These are phyloP conservation scores for Melopsittacus undulatus DNA, from an alignment of 2,797 vertebrate species.

Conservation along the genomic window DNA sequence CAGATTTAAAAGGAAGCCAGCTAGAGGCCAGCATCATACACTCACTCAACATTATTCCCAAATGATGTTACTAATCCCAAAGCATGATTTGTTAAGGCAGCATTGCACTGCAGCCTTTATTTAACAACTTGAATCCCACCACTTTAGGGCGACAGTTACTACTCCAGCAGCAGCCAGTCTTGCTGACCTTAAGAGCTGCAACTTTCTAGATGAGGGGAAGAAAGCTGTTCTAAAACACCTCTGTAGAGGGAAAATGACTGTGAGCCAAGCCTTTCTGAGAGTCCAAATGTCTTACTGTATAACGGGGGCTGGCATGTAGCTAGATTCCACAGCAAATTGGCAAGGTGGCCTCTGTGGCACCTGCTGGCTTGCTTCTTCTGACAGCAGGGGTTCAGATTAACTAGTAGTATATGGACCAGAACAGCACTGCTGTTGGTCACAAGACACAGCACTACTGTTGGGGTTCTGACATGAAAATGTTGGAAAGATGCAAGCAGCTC, in stretches of 20 bases:
- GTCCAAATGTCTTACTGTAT: background rate
- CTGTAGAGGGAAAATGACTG: background rate
- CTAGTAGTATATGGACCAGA: background rate
- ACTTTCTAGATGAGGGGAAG: background rate
- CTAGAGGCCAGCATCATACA: background rate
- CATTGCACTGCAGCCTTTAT: background rate
- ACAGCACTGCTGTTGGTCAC: background rate
- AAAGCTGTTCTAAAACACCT: background rate
- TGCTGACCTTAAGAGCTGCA: background rate
- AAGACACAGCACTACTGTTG: background rate
- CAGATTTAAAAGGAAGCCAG: background rate
- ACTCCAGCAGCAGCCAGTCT: background rate
- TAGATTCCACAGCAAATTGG: background rate
- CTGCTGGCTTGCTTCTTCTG: background rate
- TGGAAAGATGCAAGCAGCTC: background rate
- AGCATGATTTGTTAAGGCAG: background rate
- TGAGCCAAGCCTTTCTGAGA: background rate
- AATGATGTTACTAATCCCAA: slow-evolving; percentile 8
- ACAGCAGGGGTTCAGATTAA: background rate
- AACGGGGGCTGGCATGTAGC: background rate
- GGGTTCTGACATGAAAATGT: background rate
- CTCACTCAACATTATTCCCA: background rate
- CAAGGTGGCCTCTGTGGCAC: background rate
- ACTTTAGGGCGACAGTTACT: background rate
- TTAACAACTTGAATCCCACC: background rate